Evolutionary conservation across 2,888 invertebrate species (phyloP).

Genomic region (Tromatobia lineatoria): DNA sequence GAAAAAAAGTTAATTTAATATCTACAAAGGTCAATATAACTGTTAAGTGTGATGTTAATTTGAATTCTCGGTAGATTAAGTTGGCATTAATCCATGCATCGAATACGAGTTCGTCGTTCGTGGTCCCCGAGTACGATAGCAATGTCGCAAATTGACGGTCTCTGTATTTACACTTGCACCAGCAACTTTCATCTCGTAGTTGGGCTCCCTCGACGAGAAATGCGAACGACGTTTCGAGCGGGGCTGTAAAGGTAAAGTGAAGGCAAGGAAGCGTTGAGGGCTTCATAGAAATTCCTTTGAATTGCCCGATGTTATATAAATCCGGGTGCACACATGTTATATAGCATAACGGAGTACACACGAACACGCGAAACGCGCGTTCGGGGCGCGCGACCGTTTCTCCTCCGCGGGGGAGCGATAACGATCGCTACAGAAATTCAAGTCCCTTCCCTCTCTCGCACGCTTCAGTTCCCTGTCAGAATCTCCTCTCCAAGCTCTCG

Average conservation of each 20-base stretch:
- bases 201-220: neutral
- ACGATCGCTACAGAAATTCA: slow-evolving; percentile 48
- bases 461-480: slow-evolving; percentile 15
- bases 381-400: slow-evolving; percentile 26
- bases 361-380: slow-evolving; percentile 3
- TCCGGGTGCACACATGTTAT: slow-evolving; percentile 35
- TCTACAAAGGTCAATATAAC: slow-evolving; percentile 31
- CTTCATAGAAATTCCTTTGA: slow-evolving; percentile 36
- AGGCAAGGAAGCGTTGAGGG: slow-evolving; percentile 21
- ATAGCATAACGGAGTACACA: neutral
- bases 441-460: neutral
- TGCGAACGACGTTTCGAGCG: slow-evolving; percentile 10
- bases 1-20: neutral
- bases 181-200: slow-evolving; percentile 11
- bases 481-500: slow-evolving; percentile 1
- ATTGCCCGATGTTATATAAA: slow-evolving; percentile 40
- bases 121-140: neutral
- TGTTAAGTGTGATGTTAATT: slow-evolving; percentile 23
- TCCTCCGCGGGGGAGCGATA: slow-evolving; percentile 23
- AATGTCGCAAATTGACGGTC: neutral
- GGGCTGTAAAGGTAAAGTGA: slow-evolving; percentile 4
- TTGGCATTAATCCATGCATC: neutral
- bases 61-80: slow-evolving; percentile 4
- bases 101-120: neutral
- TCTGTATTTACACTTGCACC: slow-evolving; percentile 2